Evolutionary conservation across 2,113 vertebrate species (phyloP).

Genomic region (Amia ocellicauda): DNA sequence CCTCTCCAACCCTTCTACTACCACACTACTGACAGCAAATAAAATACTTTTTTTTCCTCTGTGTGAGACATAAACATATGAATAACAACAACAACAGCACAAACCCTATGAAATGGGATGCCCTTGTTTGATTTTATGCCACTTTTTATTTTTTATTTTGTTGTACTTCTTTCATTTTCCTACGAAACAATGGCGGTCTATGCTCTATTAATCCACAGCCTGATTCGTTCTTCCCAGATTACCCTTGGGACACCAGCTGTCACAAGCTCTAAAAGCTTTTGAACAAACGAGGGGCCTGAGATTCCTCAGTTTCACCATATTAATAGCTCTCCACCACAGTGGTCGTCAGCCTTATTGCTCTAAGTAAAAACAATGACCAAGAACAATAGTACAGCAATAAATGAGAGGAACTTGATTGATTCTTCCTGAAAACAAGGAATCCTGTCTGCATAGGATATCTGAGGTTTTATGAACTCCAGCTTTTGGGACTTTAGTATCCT

Average conservation of each 20-base stretch:
- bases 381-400: no score
- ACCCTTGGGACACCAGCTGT: slow-evolving; percentile 46
- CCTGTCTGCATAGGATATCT: no score
- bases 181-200: slow-evolving; percentile 36
- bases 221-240: slow-evolving; percentile 39
- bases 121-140: no score
- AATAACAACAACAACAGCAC: background rate
- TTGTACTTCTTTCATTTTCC: slow-evolving; percentile 7
- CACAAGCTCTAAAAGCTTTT: slow-evolving; percentile 35
- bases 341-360: slow-evolving; percentile 31
- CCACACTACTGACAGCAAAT: no score
- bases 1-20: no score
- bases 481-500: no score
- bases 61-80: no score
- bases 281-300: slow-evolving; percentile 24
- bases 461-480: no score
- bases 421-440: no score
- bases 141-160: no score
- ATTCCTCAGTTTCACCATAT: slow-evolving; percentile 35
- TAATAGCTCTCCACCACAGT: slow-evolving; percentile 30
- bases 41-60: no score
- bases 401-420: no score
- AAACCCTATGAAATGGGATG: background rate
- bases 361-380: slow-evolving; percentile 38
- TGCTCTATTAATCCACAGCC: slow-evolving; percentile 42